These are phyloP conservation scores for Drosophila barbarae DNA, from an alignment of 2,888 invertebrate genomes.

Conservation along the genomic window DNA sequence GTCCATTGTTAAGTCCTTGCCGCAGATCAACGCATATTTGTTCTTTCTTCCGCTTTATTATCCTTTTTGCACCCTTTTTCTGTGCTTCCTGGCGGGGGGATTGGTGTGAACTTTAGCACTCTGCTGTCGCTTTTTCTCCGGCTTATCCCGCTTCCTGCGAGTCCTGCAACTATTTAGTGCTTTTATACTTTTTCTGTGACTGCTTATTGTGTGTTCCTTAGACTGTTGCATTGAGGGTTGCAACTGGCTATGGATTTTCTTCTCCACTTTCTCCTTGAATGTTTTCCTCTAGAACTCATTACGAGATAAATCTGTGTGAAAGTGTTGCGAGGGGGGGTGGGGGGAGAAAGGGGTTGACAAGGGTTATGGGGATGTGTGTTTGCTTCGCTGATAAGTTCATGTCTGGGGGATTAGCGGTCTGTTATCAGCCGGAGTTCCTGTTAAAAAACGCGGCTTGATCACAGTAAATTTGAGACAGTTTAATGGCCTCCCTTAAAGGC, in stretches of 20 bases:
- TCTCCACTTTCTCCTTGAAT: neutral
- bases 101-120: slow-evolving; percentile 79
- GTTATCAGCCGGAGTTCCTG: slow-evolving; percentile 35
- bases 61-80: slow-evolving; percentile 46
- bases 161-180: slow-evolving; percentile 49
- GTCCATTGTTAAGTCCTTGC: slow-evolving; percentile 15
- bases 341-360: neutral
- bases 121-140: slow-evolving; percentile 57
- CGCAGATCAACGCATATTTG: slow-evolving; percentile 54
- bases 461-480: slow-evolving; percentile 26
- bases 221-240: slow-evolving; percentile 37
- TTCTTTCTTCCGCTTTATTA: slow-evolving; percentile 54
- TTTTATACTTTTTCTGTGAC: slow-evolving; percentile 37
- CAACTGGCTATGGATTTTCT: slow-evolving; percentile 19
- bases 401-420: slow-evolving; percentile 49
- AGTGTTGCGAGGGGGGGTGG: neutral
- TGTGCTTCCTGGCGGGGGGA: slow-evolving; percentile 36
- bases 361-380: slow-evolving; percentile 33
- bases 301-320: slow-evolving; percentile 15
- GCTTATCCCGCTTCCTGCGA: slow-evolving; percentile 44
- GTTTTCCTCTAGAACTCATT: slow-evolving; percentile 28
- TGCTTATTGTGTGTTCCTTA: slow-evolving; percentile 32
- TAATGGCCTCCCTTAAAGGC: slow-evolving; percentile 13
- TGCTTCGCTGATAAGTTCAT: slow-evolving; percentile 63
- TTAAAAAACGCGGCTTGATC: slow-evolving; percentile 28